These are phyloP conservation scores for Platalea minor DNA, from an alignment of 2,797 vertebrate species.

Conservation along the genomic window DNA sequence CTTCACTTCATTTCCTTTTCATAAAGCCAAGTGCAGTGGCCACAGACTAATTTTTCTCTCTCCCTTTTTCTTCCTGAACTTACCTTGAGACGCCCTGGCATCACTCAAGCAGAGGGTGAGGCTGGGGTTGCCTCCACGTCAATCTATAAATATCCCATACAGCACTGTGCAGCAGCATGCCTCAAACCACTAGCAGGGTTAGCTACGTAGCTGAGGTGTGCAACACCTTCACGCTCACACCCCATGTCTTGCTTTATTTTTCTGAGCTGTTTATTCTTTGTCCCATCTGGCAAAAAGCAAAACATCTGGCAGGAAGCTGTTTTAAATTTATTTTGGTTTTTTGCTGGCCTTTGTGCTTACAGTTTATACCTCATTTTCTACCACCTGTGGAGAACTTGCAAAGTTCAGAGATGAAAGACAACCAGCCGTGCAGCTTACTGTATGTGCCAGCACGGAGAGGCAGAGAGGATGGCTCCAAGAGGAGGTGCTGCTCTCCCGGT, in stretches of 20 bases:
- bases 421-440: background rate
- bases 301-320: background rate
- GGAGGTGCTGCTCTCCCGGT: background rate
- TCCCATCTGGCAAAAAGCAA: background rate
- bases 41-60: background rate
- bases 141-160: background rate
- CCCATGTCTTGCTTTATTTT: background rate
- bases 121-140: background rate
- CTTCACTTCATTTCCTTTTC: conserved; percentile 12
- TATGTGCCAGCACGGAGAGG: background rate
- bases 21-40: background rate
- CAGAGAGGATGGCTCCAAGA: background rate
- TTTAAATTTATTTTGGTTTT: background rate
- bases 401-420: background rate
- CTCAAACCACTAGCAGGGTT: background rate
- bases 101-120: background rate
- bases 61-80: background rate
- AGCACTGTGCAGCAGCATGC: background rate
- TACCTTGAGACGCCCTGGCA: background rate
- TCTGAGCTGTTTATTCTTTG: background rate
- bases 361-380: background rate
- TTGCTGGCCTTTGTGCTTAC: background rate
- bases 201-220: background rate
- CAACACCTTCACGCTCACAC: background rate
- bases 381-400: background rate